phyloP scores from a whole-genome alignment of 2,113 vertebrate genomes.

The Indri indri region DNA sequence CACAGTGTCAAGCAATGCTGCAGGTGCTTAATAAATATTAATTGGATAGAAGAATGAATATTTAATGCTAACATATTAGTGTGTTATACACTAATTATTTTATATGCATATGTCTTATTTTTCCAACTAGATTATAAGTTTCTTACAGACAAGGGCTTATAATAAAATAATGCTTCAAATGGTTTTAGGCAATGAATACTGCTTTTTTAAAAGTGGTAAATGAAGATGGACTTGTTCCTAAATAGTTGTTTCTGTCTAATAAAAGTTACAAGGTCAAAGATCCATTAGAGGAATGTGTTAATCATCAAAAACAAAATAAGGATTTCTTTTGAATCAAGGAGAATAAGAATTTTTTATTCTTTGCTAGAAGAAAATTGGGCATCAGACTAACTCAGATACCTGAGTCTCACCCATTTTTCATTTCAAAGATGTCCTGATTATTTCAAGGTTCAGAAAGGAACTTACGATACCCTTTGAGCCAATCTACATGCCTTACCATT shows the following conservation, averaged over 20 bases:
- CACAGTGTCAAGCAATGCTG: not conserved
- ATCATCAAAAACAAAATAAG: constrained; percentile 35
- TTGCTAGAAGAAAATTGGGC: not conserved
- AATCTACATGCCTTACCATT: not conserved
- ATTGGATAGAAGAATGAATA: not conserved
- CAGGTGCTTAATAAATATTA: constrained; percentile 29
- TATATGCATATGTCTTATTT: constrained; percentile 25
- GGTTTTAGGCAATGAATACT: constrained; percentile 39
- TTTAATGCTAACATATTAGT: not conserved
- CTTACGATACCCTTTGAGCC: not conserved
- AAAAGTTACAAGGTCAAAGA: not conserved
- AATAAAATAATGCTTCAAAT: constrained; percentile 24
- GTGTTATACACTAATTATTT: not conserved
- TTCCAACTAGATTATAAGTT: constrained; percentile 3
- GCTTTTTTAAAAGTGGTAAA: constrained; percentile 1
- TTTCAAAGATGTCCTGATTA: not conserved
- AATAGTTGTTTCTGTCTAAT: constrained; percentile 39
- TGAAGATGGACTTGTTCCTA: not conserved
- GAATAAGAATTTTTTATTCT: constrained; percentile 16
- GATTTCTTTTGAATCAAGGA: constrained; percentile 47
- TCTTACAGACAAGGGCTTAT: not conserved
- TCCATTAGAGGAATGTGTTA: constrained; percentile 7
- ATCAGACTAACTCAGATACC: not conserved
- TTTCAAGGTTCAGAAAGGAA: constrained; percentile 6
- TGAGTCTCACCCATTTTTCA: not conserved